Conservation (phyloP, 2,888 invertebrate genomes). For the Plagiodera versicolora region DNA sequence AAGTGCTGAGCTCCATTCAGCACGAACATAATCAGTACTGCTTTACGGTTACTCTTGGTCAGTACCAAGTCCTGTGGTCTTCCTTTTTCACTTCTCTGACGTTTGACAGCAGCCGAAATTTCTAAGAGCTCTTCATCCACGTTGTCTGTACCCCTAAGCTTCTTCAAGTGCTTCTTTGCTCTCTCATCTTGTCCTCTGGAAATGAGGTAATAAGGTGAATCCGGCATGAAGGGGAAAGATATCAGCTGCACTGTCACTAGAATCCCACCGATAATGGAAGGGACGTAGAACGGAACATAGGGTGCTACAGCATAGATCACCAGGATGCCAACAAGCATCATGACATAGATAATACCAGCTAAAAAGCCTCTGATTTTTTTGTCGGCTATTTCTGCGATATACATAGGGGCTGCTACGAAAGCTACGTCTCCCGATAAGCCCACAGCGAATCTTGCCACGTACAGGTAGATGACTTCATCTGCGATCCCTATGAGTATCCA, state of each 20-base stretch:
- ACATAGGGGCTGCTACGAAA: constrained; percentile 54
- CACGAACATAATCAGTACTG: constrained; percentile 49
- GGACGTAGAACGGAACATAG: constrained; percentile 41
- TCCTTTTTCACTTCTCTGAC: constrained; percentile 49
- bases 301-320: constrained; percentile 50
- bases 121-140: constrained; percentile 48
- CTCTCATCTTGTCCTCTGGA: constrained; percentile 47
- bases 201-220: constrained; percentile 50
- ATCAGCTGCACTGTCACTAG: constrained; percentile 47
- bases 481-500: constrained; percentile 37
- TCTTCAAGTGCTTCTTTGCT: constrained; percentile 43
- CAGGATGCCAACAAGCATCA: constrained; percentile 53
- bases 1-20: constrained; percentile 51
- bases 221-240: constrained; percentile 45
- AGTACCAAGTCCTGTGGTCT: constrained; percentile 48
- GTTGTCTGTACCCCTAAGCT: constrained; percentile 40
- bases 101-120: constrained; percentile 46
- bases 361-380: constrained; percentile 52
- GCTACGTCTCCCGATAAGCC: constrained; percentile 53
- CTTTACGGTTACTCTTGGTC: constrained; percentile 50
- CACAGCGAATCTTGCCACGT: constrained; percentile 49
- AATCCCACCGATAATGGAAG: constrained; percentile 42
- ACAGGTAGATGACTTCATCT: constrained; percentile 44
- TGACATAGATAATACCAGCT: constrained; percentile 51
- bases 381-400: constrained; percentile 53